Evolutionary conservation across 2,888 invertebrate genomes (phyloP).

Genomic region (Tipula unca): DNA sequence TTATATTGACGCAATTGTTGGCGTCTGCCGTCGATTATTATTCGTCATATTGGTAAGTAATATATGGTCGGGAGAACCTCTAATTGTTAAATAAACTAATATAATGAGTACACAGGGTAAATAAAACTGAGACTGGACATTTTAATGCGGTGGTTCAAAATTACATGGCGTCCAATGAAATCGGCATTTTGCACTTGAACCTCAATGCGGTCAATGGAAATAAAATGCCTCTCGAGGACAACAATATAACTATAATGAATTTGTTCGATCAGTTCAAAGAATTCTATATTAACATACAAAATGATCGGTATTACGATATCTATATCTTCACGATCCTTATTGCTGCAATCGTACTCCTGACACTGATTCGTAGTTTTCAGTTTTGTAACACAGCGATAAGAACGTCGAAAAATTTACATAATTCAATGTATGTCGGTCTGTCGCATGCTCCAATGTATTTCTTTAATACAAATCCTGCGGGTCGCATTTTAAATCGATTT

Average conservation of each 20-base stretch:
- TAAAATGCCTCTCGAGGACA: background rate
- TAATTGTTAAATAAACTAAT: too few relatives aligned
- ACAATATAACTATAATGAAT: background rate
- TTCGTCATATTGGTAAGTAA: constrained; percentile 62
- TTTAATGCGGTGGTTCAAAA: background rate
- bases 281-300: background rate
- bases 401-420: constrained; percentile 70
- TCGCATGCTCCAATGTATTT: constrained; percentile 75
- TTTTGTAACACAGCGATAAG: constrained; percentile 57
- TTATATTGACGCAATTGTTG: constrained; percentile 56
- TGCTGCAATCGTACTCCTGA: constrained; percentile 38
- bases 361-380: constrained; percentile 39
- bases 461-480: constrained; percentile 80
- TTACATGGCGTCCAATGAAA: background rate
- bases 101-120: constrained; percentile 23
- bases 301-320: constrained; percentile 29
- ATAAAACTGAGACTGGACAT: background rate
- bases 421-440: constrained; percentile 74
- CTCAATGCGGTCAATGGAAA: background rate
- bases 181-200: background rate
- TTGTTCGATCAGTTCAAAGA: constrained; percentile 9
- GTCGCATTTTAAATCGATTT: constrained; percentile 77
- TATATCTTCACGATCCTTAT: constrained; percentile 46
- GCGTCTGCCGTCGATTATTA: constrained; percentile 73
- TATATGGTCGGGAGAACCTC: background rate